phyloP scores from a whole-genome alignment of 2,888 invertebrate genomes.

The Leptura quadrifasciata region DNA sequence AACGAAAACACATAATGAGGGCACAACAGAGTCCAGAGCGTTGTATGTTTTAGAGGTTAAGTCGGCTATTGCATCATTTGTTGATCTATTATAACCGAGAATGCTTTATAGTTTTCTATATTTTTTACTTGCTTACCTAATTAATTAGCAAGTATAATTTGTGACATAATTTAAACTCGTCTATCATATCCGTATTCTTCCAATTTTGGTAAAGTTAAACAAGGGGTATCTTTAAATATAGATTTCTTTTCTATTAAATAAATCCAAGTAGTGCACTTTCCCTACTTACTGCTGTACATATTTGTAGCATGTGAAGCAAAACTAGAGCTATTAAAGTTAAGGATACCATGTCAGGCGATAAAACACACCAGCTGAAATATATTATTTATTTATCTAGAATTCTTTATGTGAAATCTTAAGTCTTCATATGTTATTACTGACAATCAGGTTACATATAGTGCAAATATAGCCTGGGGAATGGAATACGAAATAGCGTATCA shows the following conservation, averaged over 20 bases:
- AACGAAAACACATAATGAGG: too few species aligned
- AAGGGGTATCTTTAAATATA: background rate
- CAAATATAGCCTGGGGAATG: too few species aligned
- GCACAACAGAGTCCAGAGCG: too few species aligned
- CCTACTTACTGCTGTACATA: background rate
- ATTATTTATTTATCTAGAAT: background rate
- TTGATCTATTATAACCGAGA: too few species aligned
- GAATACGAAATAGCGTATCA: too few species aligned
- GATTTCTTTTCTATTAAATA: background rate
- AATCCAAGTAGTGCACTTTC: background rate
- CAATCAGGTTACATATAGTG: background rate
- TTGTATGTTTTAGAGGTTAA: too few species aligned
- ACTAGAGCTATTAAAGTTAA: background rate
- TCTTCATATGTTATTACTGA: background rate
- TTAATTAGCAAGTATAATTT: background rate
- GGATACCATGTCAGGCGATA: background rate
- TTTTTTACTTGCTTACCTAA: background rate
- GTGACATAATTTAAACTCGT: background rate
- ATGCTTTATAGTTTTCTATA: too few species aligned
- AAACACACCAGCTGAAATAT: background rate
- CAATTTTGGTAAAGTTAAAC: background rate
- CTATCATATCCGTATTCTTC: background rate
- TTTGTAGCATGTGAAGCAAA: slow-evolving; percentile 1
- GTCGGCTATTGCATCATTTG: too few species aligned
- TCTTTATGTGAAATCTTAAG: background rate